Percentiles rank a stretch among this genome's conserved stretches.
Evolutionary conservation across 2,113 vertebrate genomes (phyloP).

Genomic region (Neolamprologus ventralis): DNA sequence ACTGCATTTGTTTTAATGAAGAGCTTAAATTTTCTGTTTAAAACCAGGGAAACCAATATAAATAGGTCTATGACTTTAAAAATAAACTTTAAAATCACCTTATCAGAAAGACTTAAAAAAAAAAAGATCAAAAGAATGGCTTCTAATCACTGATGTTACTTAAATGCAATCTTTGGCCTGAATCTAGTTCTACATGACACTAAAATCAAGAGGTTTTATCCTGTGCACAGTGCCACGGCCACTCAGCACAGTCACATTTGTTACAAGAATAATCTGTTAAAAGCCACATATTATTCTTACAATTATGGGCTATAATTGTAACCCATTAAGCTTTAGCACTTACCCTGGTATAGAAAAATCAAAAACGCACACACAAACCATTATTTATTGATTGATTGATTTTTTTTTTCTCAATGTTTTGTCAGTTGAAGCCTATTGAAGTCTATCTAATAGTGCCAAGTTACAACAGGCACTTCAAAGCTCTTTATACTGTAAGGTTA

Average conservation of each 20-base stretch:
- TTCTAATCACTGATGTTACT: accelerated
- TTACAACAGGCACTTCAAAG: background rate
- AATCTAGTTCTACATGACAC: background rate
- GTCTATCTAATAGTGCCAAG: background rate
- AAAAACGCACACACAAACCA: accelerated
- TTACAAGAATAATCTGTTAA: background rate
- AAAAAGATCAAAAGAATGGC: background rate
- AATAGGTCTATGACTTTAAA: background rate
- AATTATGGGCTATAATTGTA: background rate
- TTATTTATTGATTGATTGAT: background rate
- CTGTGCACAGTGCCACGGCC: accelerated
- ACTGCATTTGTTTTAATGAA: no score
- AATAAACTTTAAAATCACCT: background rate
- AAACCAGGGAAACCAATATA: background rate
- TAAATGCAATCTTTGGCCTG: background rate
- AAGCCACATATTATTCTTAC: background rate
- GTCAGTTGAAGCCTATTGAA: background rate
- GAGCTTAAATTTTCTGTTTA: no score
- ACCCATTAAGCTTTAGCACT: background rate
- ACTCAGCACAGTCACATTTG: accelerated
- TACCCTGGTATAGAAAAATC: background rate
- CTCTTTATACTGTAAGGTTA: background rate
- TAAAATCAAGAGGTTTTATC: background rate
- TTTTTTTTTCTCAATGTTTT: background rate
- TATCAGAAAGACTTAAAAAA: background rate